A percentile compares a stretch with the other conserved stretches of the same genome.
Evolutionary conservation across 2,888 invertebrate species (phyloP).

Genomic region (Cremastinae sp.): DNA sequence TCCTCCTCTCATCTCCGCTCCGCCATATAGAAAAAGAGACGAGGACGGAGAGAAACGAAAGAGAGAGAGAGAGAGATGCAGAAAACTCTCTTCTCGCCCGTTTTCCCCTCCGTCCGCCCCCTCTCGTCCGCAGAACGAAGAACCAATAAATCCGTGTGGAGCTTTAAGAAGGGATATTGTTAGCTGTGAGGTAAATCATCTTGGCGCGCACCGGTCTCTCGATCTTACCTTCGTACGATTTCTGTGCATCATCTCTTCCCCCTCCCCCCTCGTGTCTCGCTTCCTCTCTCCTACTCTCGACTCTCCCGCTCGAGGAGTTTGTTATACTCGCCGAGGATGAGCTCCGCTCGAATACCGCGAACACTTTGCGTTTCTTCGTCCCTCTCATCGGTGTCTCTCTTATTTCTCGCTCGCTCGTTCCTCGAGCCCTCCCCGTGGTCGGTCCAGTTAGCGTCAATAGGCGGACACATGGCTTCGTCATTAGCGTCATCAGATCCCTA

Average conservation of each 20-base stretch:
- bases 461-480: conserved; percentile 73
- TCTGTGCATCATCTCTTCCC: too few species aligned
- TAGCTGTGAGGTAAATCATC: conserved; percentile 79
- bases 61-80: conserved; percentile 41
- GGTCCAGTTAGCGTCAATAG: conserved; percentile 74
- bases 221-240: conserved; percentile 56
- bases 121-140: conserved; percentile 66
- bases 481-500: conserved; percentile 75
- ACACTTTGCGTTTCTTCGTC: too few species aligned
- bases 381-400: too few species aligned
- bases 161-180: conserved; percentile 77
- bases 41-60: conserved; percentile 35
- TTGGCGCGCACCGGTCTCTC: conserved; percentile 68
- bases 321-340: too few species aligned
- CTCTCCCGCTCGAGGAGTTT: conserved; percentile 60
- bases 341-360: conserved; percentile 56
- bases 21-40: conserved; percentile 54
- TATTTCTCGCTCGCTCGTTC: conserved; percentile 46
- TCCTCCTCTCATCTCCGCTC: conserved; percentile 42
- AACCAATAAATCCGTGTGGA: conserved; percentile 77
- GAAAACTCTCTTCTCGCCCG: conserved; percentile 58
- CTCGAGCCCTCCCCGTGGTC: conserved; percentile 42
- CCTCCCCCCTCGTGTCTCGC: conserved; percentile 20
- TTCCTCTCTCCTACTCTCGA: conserved; percentile 31
- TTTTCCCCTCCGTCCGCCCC: conserved; percentile 7